phyloP scores from a whole-genome alignment of 2,888 invertebrate species.

The Orthosia incerta region DNA sequence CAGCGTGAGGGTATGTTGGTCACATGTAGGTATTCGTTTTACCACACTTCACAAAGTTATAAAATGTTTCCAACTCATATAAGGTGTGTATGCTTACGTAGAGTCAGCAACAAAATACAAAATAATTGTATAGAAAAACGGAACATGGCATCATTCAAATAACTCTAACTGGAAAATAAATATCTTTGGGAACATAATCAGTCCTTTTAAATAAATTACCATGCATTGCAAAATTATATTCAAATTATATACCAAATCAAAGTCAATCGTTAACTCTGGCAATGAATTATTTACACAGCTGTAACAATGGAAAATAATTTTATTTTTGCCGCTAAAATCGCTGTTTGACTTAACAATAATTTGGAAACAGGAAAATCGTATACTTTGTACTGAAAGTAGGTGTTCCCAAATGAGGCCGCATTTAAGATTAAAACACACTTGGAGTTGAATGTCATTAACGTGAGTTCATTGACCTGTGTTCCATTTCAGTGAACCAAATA shows the following conservation, averaged over 20 bases:
- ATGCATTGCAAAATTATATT: too few relatives aligned
- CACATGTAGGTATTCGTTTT: neutral
- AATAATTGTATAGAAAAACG: neutral
- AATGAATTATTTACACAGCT: neutral
- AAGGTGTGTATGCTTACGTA: neutral
- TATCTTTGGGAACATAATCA: too few relatives aligned
- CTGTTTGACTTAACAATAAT: neutral
- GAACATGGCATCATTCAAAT: too few relatives aligned
- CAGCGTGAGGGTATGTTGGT: neutral
- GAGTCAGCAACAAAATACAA: neutral
- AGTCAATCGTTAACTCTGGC: neutral
- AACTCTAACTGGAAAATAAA: too few relatives aligned
- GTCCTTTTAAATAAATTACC: too few relatives aligned
- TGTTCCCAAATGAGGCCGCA: neutral
- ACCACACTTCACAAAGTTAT: conserved; percentile 15
- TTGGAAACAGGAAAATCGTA: neutral
- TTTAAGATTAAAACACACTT: neutral
- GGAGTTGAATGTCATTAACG: neutral
- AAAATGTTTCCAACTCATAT: neutral
- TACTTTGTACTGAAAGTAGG: neutral
- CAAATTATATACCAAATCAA: neutral
- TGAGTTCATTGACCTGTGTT: conserved; percentile 3
- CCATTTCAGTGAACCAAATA: conserved; percentile 14
- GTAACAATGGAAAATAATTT: neutral
- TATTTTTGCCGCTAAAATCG: neutral